A percentile compares a stretch with the other conserved stretches of the same genome.
Conservation (phyloP, 2,888 invertebrate species). For the Margaritifera margaritifera region DNA sequence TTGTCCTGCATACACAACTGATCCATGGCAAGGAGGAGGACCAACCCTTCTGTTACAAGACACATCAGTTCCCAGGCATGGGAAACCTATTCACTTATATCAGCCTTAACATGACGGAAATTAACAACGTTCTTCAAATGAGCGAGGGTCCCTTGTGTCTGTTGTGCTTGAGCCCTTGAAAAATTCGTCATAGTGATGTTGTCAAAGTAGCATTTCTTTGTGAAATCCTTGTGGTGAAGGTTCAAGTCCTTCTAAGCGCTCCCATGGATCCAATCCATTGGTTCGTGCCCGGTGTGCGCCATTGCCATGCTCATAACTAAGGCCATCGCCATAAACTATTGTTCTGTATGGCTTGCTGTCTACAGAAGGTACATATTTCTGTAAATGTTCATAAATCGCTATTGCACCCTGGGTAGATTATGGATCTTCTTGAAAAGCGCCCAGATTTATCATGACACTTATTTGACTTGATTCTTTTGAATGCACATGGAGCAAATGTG, state of each 20-base stretch:
- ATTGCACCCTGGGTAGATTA: no score
- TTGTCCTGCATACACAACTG: no score
- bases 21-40: conserved; percentile 14
- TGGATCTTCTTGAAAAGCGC: no score
- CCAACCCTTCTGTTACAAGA: conserved; percentile 14
- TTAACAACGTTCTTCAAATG: conserved; percentile 29
- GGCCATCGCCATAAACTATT: no score
- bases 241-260: no score
- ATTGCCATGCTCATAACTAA: no score
- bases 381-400: no score
- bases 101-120: conserved; percentile 26
- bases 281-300: conserved; percentile 25
- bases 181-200: conserved; percentile 27
- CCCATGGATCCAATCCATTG: conserved; percentile 21
- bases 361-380: no score
- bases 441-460: conserved; percentile 17
- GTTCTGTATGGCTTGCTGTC: no score
- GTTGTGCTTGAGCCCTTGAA: no score
- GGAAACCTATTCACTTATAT: conserved; percentile 28
- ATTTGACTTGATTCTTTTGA: conserved; percentile 11
- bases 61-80: conserved; percentile 37
- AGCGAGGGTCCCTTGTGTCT: conserved; percentile 19
- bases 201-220: conserved; percentile 32
- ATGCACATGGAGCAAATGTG: conserved; percentile 21
- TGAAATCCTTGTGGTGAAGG: conserved; percentile 35